Evolutionary conservation across 2,113 vertebrate genomes (phyloP), one percentile per base, ranked within the genome.

Genomic region (Todiramphus chloris): DNA sequence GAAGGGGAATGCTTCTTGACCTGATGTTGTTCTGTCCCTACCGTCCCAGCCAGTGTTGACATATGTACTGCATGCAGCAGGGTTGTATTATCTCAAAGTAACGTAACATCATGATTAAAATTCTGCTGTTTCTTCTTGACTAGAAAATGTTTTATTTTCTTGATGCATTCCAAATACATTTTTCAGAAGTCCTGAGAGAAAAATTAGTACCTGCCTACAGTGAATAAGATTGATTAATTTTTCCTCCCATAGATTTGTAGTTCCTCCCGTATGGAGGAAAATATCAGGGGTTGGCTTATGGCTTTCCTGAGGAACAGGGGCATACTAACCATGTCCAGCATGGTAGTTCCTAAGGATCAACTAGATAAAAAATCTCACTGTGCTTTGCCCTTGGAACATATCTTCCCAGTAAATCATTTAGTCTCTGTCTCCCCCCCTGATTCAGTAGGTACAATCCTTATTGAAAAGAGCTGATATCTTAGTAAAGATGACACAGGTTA

Each of bases 211-310:
- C 43, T 11, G 20, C 3, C 18, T 48, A 27, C 8, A 50, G 4
- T 17, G 35, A 77, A 27, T 28, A 35, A 59, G 5, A 60, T 3
- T 37, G 15, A 43, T 74, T 4, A 30, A 16, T 63, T 73, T 15
- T 3, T 4, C 1, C 3, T 4, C 4, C 6, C 1, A 1, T 15
- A n/a, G 13, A 6, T 69, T 81, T 53, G 51, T 39, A 15, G 2
- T 33, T 84, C 7, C 10, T 62, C 50, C 31, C 37, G n/a, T 33
- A 50, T 20, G 7, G 16, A 48, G 6, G 20, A 78, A 78, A 70
- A 23, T 3, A 15, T 11, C 18, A 44, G n/a, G 11, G 10, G 1
- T 5, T 53, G n/a, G 4, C 6, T 63, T 58, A 24, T 28, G 16
- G 48, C 68, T 86, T 80, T 86, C 7, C 16, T 43, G 28, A 56